Evolutionary conservation across 92 coral and sea anemone genomes (phyloP).

Genomic region (Nematostella vectensis): DNA sequence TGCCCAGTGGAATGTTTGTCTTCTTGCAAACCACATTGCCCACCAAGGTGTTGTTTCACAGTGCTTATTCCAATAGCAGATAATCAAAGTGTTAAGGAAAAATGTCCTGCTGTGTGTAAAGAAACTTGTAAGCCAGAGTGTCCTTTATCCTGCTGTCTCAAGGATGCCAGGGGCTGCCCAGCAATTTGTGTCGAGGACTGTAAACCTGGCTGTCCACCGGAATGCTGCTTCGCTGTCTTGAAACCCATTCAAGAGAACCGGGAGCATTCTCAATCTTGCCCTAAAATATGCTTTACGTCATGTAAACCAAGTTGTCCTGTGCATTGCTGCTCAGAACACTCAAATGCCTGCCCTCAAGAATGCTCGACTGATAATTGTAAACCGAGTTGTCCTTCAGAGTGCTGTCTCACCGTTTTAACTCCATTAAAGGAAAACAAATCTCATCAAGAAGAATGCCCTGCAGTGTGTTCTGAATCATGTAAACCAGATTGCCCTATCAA

Average conservation of each 20-base stretch:
- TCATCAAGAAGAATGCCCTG: conserved; percentile 18
- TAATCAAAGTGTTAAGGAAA: no score
- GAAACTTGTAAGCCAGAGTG: conserved; percentile 21
- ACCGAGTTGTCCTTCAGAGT: conserved; percentile 10
- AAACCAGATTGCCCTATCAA: conserved; percentile 21
- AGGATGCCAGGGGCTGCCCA: no score
- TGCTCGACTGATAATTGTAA: no score
- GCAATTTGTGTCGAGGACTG: no score
- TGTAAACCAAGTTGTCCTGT: no score
- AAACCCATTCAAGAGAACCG: no score
- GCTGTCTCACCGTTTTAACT: conserved; percentile 4
- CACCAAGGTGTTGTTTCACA: conserved; percentile 5
- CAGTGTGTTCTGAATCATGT: conserved; percentile 14
- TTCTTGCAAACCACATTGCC: conserved; percentile 12
- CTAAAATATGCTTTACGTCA: conserved; percentile 1
- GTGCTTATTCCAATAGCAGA: not conserved
- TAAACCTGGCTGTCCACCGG: conserved; percentile 5
- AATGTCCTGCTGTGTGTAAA: conserved; percentile 16
- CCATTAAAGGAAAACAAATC: no score
- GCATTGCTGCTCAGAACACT: no score
- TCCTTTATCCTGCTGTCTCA: conserved; percentile 12
- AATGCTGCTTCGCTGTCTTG: conserved; percentile 1
- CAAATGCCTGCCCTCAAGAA: no score
- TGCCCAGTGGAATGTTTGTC: no score
- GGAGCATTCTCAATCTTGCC: conserved; percentile 5